Evolutionary conservation across 2,797 vertebrate genomes (phyloP).

Genomic region (Cossypha polioptera): DNA sequence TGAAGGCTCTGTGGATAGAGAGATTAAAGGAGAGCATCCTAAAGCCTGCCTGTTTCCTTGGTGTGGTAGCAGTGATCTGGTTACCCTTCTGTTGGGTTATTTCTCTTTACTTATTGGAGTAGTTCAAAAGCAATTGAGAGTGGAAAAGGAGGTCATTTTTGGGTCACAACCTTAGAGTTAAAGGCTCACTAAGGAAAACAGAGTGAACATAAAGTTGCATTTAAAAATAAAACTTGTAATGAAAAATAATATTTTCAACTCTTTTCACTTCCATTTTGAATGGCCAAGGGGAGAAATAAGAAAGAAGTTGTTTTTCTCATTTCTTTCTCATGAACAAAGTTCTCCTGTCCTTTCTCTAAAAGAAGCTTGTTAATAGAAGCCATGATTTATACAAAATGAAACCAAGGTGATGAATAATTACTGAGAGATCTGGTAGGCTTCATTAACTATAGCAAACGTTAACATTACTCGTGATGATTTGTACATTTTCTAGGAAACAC

Average conservation of each 20-base stretch:
- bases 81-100: slow-evolving; percentile 69
- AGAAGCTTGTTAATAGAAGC: neutral
- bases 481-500: neutral
- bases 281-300: neutral
- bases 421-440: neutral
- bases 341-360: neutral
- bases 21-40: slow-evolving; percentile 80
- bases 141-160: slow-evolving; percentile 51
- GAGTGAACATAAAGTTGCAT: slow-evolving; percentile 20
- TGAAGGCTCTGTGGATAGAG: slow-evolving; percentile 79
- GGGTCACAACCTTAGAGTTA: slow-evolving; percentile 64
- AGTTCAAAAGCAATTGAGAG: slow-evolving; percentile 66
- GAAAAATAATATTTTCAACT: slow-evolving; percentile 44
- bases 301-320: neutral
- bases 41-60: slow-evolving; percentile 72
- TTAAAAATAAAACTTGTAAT: slow-evolving; percentile 40
- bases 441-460: neutral
- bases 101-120: slow-evolving; percentile 63
- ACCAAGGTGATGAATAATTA: slow-evolving; percentile 36
- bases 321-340: neutral
- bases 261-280: slow-evolving; percentile 15
- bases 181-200: slow-evolving; percentile 58
- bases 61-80: slow-evolving; percentile 70
- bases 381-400: neutral
- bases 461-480: neutral